Conservation (phyloP, 2,113 vertebrate species). For the Panurus biarmicus region DNA sequence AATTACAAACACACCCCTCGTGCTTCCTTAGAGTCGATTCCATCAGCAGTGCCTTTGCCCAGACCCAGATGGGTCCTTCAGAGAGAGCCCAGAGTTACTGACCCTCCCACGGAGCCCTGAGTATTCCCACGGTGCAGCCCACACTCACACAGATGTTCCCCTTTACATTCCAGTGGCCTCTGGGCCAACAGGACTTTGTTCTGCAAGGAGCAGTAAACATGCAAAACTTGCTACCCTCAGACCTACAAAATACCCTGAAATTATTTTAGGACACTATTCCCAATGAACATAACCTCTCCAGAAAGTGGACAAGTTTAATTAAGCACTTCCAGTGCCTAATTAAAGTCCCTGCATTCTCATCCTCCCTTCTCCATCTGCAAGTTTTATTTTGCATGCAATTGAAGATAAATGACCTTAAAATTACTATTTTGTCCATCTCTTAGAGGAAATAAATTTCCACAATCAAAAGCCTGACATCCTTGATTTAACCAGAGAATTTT, state of each 20-base stretch:
- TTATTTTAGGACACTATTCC: neutral
- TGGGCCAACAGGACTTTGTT: neutral
- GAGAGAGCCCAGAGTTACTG: neutral
- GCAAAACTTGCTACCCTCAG: neutral
- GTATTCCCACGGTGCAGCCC: neutral
- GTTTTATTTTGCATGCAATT: neutral
- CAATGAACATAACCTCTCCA: neutral
- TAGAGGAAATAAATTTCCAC: neutral
- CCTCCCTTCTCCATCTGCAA: neutral
- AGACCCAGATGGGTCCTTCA: neutral
- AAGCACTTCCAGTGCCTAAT: no score
- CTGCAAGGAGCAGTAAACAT: neutral
- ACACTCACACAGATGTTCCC: neutral
- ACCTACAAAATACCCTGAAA: neutral
- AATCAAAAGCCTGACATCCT: neutral
- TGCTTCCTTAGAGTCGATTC: neutral
- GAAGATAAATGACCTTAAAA: neutral
- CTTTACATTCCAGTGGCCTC: accelerated
- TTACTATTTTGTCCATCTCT: neutral
- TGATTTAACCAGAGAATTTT: neutral
- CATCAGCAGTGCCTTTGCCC: neutral
- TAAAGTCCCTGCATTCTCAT: neutral
- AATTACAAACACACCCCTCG: neutral
- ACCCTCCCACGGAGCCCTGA: neutral
- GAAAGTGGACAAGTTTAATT: no score